Conservation (phyloP, 2,113 vertebrate genomes). For the Prolemur simus region DNA sequence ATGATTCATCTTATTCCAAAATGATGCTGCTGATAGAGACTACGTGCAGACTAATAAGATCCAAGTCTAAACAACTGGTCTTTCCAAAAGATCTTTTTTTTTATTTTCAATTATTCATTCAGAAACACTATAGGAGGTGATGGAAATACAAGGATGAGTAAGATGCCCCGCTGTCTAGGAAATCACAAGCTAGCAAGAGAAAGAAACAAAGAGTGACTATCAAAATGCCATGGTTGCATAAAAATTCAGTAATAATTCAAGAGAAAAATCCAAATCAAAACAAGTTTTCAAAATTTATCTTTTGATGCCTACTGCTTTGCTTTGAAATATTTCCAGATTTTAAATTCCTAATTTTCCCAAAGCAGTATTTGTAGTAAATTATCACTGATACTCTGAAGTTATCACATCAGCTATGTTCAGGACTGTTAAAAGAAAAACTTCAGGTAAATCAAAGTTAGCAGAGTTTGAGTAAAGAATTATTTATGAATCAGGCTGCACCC, state of each 20-base stretch:
- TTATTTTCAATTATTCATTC: background rate
- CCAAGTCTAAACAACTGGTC: background rate
- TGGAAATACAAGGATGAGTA: background rate
- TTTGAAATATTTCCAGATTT: background rate
- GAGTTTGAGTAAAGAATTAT: background rate
- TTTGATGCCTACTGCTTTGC: background rate
- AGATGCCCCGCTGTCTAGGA: background rate
- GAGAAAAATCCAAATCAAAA: background rate
- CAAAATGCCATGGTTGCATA: background rate
- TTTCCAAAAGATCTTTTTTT: background rate
- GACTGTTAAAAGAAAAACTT: background rate
- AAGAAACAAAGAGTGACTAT: background rate
- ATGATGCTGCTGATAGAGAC: background rate
- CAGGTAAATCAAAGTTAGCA: background rate
- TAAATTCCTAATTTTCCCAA: conserved; percentile 21
- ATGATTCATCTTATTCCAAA: background rate
- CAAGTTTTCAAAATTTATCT: background rate
- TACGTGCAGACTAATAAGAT: background rate
- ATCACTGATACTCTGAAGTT: background rate
- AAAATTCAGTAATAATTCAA: background rate
- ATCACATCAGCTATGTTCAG: background rate
- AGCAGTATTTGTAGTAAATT: background rate
- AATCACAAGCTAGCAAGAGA: background rate
- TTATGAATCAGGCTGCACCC: background rate
- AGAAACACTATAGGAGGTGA: background rate